Conservation (phyloP, 2,797 vertebrate species). For the Synaphobranchus kaupii region DNA sequence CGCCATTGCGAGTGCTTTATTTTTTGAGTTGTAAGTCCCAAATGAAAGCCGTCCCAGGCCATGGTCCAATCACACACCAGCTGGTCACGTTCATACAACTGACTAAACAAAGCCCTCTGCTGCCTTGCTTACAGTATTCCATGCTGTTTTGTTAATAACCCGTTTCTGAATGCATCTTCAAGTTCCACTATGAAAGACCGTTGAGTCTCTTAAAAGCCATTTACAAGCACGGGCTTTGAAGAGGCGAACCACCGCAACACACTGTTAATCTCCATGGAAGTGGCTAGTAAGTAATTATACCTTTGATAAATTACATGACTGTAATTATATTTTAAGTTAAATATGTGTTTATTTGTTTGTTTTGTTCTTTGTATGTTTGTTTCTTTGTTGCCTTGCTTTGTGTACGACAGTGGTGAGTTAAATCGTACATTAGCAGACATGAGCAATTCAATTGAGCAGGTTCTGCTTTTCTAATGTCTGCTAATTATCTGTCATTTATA, state of each 20-base stretch:
- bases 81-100: background rate
- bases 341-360: background rate
- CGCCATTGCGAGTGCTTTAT: background rate
- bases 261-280: background rate
- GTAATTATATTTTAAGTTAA: background rate
- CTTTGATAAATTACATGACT: background rate
- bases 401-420: background rate
- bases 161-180: background rate
- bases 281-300: background rate
- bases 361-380: background rate
- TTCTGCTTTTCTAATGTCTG: background rate
- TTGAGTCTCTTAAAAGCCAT: background rate
- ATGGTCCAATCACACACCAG: background rate
- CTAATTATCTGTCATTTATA: background rate
- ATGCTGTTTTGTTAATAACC: constrained; percentile 1
- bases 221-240: background rate
- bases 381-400: background rate
- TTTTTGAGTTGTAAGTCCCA: background rate
- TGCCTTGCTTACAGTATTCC: background rate
- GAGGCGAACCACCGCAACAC: background rate
- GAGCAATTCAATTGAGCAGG: background rate
- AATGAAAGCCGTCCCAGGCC: background rate
- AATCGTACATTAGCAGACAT: background rate
- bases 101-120: background rate
- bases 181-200: background rate